These are phyloP conservation scores for Chaetops frenatus DNA, from an alignment of 2,113 vertebrate genomes.

Conservation along the genomic window DNA sequence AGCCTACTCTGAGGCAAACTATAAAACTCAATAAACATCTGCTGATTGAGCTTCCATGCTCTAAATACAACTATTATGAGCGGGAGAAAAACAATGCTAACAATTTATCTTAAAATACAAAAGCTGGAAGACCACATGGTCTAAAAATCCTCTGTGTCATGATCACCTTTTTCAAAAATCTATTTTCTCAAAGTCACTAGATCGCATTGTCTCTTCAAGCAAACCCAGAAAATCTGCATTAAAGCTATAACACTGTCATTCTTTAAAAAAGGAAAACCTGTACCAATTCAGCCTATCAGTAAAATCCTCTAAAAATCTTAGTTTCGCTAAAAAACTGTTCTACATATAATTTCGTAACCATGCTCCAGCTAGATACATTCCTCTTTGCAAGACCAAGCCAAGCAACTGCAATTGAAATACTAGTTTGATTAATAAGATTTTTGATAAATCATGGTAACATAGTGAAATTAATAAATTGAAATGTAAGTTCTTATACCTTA, in stretches of 20 bases:
- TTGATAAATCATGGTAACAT: neutral
- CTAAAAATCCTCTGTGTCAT: neutral
- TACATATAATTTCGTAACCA: neutral
- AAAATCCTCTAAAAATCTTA: neutral
- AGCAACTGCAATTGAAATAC: slow-evolving; percentile 5
- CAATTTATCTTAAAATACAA: neutral
- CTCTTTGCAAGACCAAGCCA: neutral
- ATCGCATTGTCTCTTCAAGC: neutral
- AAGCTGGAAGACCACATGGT: neutral
- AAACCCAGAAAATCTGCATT: neutral
- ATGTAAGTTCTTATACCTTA: slow-evolving; percentile 1
- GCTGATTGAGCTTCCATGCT: neutral
- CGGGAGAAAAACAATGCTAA: neutral
- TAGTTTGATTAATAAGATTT: slow-evolving; percentile 29
- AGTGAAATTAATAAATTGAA: slow-evolving; percentile 42
- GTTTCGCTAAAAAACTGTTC: neutral
- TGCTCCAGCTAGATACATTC: neutral
- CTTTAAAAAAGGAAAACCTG: neutral
- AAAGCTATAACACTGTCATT: neutral
- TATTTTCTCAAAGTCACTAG: neutral
- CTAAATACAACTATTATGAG: neutral
- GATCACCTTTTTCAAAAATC: neutral
- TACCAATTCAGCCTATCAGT: neutral
- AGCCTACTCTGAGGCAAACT: neutral
- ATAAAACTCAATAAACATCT: neutral